Conservation (phyloP, 1,140 invertebrate genomes). For the Homalodisca vitripennis region DNA sequence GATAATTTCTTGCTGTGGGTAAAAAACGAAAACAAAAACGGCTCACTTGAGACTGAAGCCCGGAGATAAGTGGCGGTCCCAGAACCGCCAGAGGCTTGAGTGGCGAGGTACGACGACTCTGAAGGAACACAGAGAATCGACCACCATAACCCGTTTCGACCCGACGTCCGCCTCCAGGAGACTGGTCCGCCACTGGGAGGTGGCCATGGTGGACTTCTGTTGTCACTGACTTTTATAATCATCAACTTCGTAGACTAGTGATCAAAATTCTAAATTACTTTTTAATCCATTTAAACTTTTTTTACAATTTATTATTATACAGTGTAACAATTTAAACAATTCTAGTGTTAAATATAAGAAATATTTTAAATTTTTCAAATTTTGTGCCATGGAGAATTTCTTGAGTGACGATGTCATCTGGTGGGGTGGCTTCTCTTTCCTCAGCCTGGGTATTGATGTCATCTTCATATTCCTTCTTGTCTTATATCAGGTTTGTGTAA, state of each 20-base stretch:
- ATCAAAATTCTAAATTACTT: too few relatives aligned
- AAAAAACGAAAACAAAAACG: slow-evolving; percentile 9
- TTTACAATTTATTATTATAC: too few relatives aligned
- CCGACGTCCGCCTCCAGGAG: slow-evolving; percentile 27
- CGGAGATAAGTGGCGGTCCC: neutral
- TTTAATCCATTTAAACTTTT: too few relatives aligned
- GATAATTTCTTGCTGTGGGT: neutral
- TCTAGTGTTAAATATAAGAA: too few relatives aligned
- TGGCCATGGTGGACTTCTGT: slow-evolving; percentile 36
- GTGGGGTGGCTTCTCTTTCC: neutral
- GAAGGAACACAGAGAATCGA: neutral
- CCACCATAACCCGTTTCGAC: slow-evolving; percentile 19
- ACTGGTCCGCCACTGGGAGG: slow-evolving; percentile 36
- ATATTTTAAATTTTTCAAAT: too few relatives aligned
- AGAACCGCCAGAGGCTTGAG: neutral
- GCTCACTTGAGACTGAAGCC: neutral
- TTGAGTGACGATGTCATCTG: neutral
- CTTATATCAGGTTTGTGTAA: neutral
- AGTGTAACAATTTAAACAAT: too few relatives aligned
- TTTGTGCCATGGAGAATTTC: neutral
- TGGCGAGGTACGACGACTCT: slow-evolving; percentile 11
- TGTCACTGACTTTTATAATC: slow-evolving; percentile 33
- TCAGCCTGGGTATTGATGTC: slow-evolving; percentile 1
- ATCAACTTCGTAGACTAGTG: too few relatives aligned
- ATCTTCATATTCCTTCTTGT: slow-evolving; percentile 8